A percentile compares a stretch with the other conserved stretches of the same genome.
These are phyloP conservation scores for Trogon surrucura DNA, from an alignment of 2,113 vertebrate genomes.

Conservation along the genomic window DNA sequence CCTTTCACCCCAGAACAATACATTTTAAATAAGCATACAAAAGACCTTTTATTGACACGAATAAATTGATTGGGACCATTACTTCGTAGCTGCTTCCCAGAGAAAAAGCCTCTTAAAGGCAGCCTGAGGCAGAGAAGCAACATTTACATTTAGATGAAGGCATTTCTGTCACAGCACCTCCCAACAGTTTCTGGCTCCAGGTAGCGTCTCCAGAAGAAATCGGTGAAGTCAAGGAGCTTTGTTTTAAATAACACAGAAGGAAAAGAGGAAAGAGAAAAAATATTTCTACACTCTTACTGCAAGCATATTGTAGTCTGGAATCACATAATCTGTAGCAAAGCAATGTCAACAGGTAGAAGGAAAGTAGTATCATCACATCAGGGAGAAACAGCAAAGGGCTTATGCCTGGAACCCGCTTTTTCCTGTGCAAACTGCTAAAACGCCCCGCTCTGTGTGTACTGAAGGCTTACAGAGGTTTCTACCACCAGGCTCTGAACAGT, in stretches of 20 bases:
- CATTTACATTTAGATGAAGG: conserved; percentile 74
- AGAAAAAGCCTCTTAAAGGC: conserved; percentile 13
- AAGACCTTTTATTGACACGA: conserved; percentile 32
- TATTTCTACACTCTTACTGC: neutral
- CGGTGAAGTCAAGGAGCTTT: neutral
- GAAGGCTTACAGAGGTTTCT: neutral
- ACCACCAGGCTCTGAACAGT: neutral
- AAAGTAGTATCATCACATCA: neutral
- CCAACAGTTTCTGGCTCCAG: neutral
- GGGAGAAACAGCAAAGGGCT: neutral
- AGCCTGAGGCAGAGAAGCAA: conserved; percentile 29
- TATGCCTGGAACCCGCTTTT: neutral
- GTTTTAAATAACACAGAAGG: neutral
- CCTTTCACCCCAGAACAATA: conserved; percentile 26
- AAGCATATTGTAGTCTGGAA: neutral
- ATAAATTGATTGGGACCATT: conserved; percentile 56
- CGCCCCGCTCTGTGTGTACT: neutral
- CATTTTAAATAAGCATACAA: conserved; percentile 30
- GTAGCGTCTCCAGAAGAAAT: neutral
- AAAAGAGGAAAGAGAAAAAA: neutral
- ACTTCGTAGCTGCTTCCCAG: conserved; percentile 26
- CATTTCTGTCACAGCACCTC: conserved; percentile 27
- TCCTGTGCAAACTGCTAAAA: neutral
- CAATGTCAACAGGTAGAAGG: neutral
- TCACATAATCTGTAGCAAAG: neutral